Conservation (phyloP, 1,140 invertebrate species). For the Drosophila ficusphila region DNA sequence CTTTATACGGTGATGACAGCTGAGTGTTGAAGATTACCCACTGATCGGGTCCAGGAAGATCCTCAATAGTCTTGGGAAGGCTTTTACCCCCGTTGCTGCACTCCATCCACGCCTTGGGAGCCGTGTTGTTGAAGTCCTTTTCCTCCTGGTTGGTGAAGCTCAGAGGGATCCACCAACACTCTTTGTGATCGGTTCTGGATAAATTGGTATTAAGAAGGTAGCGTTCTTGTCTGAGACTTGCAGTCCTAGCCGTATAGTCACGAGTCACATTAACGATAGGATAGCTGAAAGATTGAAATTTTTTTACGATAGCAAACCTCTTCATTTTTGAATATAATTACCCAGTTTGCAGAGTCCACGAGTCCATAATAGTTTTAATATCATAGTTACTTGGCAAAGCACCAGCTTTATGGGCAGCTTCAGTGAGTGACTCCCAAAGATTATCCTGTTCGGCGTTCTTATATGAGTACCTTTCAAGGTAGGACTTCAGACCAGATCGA, state of each 20-base stretch:
- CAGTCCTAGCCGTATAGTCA: constrained; percentile 85
- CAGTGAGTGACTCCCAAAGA: constrained; percentile 91
- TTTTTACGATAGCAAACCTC: background rate
- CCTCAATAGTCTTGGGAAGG: constrained; percentile 65
- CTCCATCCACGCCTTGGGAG: constrained; percentile 87
- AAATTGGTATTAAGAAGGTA: constrained; percentile 80
- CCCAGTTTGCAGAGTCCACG: constrained; percentile 92
- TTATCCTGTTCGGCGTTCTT: constrained; percentile 92
- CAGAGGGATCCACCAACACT: constrained; percentile 87
- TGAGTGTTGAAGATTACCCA: constrained; percentile 89
- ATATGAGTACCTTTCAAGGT: constrained; percentile 87
- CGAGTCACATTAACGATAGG: constrained; percentile 90
- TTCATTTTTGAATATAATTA: constrained; percentile 3
- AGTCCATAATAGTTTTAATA: constrained; percentile 90
- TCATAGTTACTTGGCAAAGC: constrained; percentile 86
- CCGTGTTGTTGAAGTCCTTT: constrained; percentile 87
- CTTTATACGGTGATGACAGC: constrained; percentile 88
- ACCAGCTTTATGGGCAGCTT: constrained; percentile 85
- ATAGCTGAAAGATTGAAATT: constrained; percentile 84
- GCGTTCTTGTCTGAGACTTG: constrained; percentile 85
- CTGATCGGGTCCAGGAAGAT: constrained; percentile 82
- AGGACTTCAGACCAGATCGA: constrained; percentile 88
- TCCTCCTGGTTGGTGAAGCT: constrained; percentile 88
- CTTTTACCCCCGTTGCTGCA: constrained; percentile 70
- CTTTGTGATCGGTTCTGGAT: constrained; percentile 22